These are phyloP conservation scores for Antechinus stuartii DNA, from an alignment of 2,113 vertebrate genomes.

Conservation along the genomic window DNA sequence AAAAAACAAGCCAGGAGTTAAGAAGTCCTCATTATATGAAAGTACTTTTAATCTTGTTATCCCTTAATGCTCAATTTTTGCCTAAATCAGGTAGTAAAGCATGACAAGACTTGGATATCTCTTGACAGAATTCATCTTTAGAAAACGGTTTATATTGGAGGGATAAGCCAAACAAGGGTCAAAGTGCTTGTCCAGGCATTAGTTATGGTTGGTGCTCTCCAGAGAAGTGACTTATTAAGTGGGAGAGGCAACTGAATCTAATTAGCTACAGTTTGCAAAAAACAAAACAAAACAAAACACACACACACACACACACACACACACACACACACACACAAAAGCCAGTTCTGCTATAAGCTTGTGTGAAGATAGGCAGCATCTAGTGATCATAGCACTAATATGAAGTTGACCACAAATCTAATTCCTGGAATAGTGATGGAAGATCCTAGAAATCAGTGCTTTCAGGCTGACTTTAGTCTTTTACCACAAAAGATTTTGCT, in stretches of 20 bases:
- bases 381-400: rapidly evolving
- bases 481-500: constrained; percentile 60
- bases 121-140: background rate
- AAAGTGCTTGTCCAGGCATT: constrained; percentile 29
- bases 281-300: too few relatives aligned
- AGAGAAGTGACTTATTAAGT: constrained; percentile 49
- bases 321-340: background rate
- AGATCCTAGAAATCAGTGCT: constrained; percentile 77
- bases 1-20: background rate
- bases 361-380: constrained; percentile 28
- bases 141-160: background rate
- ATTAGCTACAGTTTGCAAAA: constrained; percentile 15
- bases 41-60: constrained; percentile 20
- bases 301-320: too few relatives aligned
- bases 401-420: constrained; percentile 54
- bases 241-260: constrained; percentile 18
- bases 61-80: background rate
- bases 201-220: background rate
- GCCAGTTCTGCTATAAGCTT: constrained; percentile 28
- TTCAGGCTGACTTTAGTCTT: constrained; percentile 57
- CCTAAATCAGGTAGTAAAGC: constrained; percentile 5
- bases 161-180: constrained; percentile 18
- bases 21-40: background rate
- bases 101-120: background rate
- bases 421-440: constrained; percentile 75